A percentile compares a stretch with the other conserved stretches of the same genome.
Evolutionary conservation across 2,797 vertebrate genomes (phyloP).

Genomic region (Clarias laeviceps): DNA sequence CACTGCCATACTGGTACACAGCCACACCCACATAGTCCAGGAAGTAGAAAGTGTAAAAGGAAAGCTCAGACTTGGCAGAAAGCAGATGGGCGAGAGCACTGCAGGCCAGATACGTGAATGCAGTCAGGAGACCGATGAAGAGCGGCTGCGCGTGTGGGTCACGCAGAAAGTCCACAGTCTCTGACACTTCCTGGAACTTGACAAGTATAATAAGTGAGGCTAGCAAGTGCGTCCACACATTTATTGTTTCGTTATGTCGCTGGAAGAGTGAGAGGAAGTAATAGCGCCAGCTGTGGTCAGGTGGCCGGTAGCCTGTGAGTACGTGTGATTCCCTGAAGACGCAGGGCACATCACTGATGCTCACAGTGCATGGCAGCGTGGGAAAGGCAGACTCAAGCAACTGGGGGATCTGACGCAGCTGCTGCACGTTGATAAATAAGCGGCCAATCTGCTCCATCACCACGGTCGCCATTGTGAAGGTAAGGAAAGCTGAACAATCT

Average conservation of each 20-base stretch:
- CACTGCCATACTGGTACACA: slow-evolving; percentile 91
- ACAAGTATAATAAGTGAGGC: slow-evolving; percentile 83
- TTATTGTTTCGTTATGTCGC: slow-evolving; percentile 91
- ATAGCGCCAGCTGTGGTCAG: slow-evolving; percentile 87
- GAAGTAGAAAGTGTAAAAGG: slow-evolving; percentile 94
- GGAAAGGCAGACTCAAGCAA: slow-evolving; percentile 78
- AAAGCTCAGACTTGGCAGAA: slow-evolving; percentile 93
- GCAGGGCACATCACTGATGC: slow-evolving; percentile 82
- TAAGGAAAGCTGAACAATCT: slow-evolving; percentile 34
- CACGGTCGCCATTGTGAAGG: slow-evolving; percentile 82
- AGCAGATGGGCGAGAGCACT: slow-evolving; percentile 91
- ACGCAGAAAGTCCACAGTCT: slow-evolving; percentile 84
- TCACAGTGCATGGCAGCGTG: slow-evolving; percentile 82
- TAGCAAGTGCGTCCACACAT: slow-evolving; percentile 92
- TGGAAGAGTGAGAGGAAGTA: slow-evolving; percentile 93
- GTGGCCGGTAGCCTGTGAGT: slow-evolving; percentile 84
- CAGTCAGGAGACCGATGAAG: slow-evolving; percentile 83
- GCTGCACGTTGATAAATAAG: slow-evolving; percentile 80
- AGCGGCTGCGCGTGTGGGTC: slow-evolving; percentile 88
- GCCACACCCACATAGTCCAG: slow-evolving; percentile 94
- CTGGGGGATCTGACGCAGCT: slow-evolving; percentile 80
- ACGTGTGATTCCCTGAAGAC: slow-evolving; percentile 93
- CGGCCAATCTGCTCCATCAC: slow-evolving; percentile 86
- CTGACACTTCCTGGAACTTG: slow-evolving; percentile 81
- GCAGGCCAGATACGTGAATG: slow-evolving; percentile 88